Conservation (phyloP, 2,888 invertebrate species). For the Erebia palarica region DNA sequence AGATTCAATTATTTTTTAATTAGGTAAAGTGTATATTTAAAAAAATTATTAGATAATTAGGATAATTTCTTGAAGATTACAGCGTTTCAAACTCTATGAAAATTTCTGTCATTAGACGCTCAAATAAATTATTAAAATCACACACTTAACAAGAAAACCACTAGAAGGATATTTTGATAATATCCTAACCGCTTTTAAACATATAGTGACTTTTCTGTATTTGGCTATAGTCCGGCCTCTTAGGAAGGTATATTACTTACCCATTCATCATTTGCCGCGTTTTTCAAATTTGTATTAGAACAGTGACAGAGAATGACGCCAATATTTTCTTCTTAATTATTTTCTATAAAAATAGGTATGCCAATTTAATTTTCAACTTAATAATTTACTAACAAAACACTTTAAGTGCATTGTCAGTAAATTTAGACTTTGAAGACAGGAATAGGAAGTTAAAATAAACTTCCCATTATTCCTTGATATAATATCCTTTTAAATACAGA, state of each 20-base stretch:
- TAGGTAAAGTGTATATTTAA: background rate
- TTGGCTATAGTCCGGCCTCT: too few relatives aligned
- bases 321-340: conserved; percentile 28
- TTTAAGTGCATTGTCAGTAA: conserved; percentile 49
- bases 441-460: conserved; percentile 18
- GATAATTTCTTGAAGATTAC: too few relatives aligned
- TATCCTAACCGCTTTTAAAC: too few relatives aligned
- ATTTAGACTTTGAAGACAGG: conserved; percentile 54
- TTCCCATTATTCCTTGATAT: conserved; percentile 37
- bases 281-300: background rate
- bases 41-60: too few relatives aligned
- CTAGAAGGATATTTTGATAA: too few relatives aligned
- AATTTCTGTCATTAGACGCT: too few relatives aligned
- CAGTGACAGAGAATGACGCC: conserved; percentile 61
- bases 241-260: too few relatives aligned
- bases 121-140: too few relatives aligned
- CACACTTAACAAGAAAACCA: too few relatives aligned
- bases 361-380: conserved; percentile 58
- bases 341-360: conserved; percentile 48
- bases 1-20: background rate
- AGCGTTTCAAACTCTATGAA: too few relatives aligned
- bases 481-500: conserved; percentile 32
- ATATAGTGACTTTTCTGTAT: too few relatives aligned
- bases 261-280: background rate
- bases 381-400: conserved; percentile 42